Base-by-base conservation (phyloP, 2,113 vertebrate genomes). In the Setophaga coronata region DNA sequence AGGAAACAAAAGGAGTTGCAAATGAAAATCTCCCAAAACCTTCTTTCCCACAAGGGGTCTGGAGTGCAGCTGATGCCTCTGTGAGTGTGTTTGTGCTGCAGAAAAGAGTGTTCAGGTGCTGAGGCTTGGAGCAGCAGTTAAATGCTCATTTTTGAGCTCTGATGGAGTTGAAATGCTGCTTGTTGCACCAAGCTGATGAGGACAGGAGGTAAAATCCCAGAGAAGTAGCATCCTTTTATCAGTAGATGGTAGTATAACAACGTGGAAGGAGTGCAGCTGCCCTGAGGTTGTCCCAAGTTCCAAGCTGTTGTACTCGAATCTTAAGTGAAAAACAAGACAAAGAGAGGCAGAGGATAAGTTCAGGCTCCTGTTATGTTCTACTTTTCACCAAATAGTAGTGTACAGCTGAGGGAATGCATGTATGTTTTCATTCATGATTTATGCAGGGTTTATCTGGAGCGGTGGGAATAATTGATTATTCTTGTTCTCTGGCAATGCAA, bases 221-320 rank as follows among this genome's bases (percentile, higher is more conserved):
- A 62, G 98, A 98, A 98, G 67, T 98, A 97, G 87, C 98, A 95
- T 95, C 85, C 65, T 97, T 94, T 93, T 87, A 97, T 95, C 98
- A 98, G 98, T 98, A 98, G 98, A 96, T 98, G 98, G 98, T 97
- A 97, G 98, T 98, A 98, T 97, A 98, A 96, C 90, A 82, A 89
- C 97, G 34, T 50, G 61, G 86, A 98, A 97, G 84, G 82, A 93
- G 36, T 0, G n/a, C 3, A 10, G 85, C 74, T 21, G 36, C 73
- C 43, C 51, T 43, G 80, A 83, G 62, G 36, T 20, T 71, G 70
- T 86, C 42, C 83, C 61, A 72, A 88, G 89, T 86, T 43, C 64
- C 60, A 43, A 16, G 66, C 51, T 66, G 28, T 25, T 40, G 5
- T 1, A 42, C 45, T 82, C 15, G 12, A 42, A 25, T 90, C 38